These are phyloP conservation scores for Anthoptus insignis DNA, from an alignment of 2,888 invertebrate species.

Conservation along the genomic window DNA sequence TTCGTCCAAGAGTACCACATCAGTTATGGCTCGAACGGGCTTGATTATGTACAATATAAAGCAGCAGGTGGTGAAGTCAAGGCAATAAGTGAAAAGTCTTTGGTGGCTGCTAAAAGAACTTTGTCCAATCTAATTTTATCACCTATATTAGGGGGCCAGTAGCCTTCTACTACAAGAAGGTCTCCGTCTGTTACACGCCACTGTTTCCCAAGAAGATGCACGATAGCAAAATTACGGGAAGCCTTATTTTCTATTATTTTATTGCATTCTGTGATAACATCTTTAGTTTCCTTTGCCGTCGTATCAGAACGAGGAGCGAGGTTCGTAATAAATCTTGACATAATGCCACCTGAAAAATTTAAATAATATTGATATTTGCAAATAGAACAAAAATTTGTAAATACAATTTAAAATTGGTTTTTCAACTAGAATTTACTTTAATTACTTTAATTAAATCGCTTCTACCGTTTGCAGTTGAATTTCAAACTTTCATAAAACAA, in stretches of 20 bases:
- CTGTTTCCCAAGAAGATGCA: conserved; percentile 94
- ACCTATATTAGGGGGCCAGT: conserved; percentile 94
- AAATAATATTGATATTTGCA: not conserved
- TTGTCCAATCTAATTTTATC: conserved; percentile 94
- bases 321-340: conserved; percentile 71
- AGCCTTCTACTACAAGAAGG: conserved; percentile 93
- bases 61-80: conserved; percentile 96
- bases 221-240: conserved; percentile 93
- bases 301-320: conserved; percentile 57
- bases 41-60: conserved; percentile 96
- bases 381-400: too few relatives aligned
- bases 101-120: too few relatives aligned
- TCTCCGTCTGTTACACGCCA: conserved; percentile 96
- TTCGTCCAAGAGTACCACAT: conserved; percentile 98
- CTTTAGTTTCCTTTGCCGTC: conserved; percentile 67
- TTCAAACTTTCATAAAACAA: too few relatives aligned
- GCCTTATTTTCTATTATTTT: conserved; percentile 85
- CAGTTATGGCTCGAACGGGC: conserved; percentile 96
- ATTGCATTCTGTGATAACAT: conserved; percentile 89
- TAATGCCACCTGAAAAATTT: conserved; percentile 65
- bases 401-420: too few relatives aligned
- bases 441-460: too few relatives aligned
- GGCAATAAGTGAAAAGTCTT: too few relatives aligned
- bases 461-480: too few relatives aligned
- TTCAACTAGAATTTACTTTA: too few relatives aligned